A percentile compares a stretch with the other conserved stretches of the same genome.
Evolutionary conservation across 2,113 vertebrate genomes (phyloP).

Genomic region (Saguinus midas): DNA sequence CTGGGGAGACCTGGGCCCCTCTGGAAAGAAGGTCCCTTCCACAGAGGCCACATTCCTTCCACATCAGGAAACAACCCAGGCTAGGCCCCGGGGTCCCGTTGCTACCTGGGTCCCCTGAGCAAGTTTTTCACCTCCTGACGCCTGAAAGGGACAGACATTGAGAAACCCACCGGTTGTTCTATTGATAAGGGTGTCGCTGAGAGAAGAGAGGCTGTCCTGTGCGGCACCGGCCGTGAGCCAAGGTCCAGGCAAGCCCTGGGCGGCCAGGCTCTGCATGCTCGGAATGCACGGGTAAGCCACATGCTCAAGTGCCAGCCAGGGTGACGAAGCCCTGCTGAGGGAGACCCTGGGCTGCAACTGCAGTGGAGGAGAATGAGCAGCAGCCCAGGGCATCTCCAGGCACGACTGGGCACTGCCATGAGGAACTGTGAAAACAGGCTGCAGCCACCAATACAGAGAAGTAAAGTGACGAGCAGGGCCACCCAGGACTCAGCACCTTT

Average conservation of each 20-base stretch:
- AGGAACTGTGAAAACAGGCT: rapidly evolving
- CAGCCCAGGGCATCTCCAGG: background rate
- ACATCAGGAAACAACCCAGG: no score
- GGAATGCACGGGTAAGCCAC: background rate
- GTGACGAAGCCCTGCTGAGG: no score
- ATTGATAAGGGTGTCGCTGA: background rate
- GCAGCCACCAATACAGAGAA: background rate
- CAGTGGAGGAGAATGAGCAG: no score
- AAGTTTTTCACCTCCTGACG: background rate
- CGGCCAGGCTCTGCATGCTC: rapidly evolving
- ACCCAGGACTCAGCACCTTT: background rate
- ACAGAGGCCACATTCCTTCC: no score
- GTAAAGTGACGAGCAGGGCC: background rate
- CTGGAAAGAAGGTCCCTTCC: no score
- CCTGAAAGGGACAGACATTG: no score
- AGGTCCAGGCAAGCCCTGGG: background rate
- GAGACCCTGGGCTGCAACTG: no score
- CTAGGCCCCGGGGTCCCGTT: rapidly evolving
- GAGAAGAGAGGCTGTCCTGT: no score
- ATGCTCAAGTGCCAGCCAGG: no score
- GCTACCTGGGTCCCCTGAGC: background rate
- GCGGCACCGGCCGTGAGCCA: background rate
- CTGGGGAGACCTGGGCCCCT: no score
- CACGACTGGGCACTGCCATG: background rate
- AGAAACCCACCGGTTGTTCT: no score